phyloP scores from a whole-genome alignment of 1,140 invertebrate species.

The Bombyx mandarina region DNA sequence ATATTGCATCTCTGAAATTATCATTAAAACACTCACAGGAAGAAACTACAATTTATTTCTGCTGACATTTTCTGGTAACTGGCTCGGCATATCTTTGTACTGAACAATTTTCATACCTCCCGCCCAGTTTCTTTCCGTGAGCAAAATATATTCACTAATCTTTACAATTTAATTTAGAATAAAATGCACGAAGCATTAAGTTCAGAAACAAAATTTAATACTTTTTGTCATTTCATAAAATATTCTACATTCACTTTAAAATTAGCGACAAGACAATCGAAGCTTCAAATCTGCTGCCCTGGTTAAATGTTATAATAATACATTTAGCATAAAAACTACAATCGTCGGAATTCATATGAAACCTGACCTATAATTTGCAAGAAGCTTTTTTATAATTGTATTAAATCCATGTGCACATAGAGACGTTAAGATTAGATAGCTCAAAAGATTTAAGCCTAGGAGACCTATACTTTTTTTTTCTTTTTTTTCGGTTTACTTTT shows the following conservation, averaged over 20 bases:
- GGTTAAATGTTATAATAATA: constrained; percentile 23
- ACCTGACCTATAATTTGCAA: constrained; percentile 34
- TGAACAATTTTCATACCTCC: constrained; percentile 25
- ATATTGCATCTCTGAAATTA: constrained; percentile 48
- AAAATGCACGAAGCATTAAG: constrained; percentile 22
- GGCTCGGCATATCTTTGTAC: constrained; percentile 58
- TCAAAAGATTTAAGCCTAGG: constrained; percentile 63
- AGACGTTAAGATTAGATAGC: constrained; percentile 61
- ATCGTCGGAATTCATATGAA: constrained; percentile 38
- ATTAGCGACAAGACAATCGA: constrained; percentile 35
- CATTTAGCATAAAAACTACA: constrained; percentile 34
- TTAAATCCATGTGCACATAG: constrained; percentile 68
- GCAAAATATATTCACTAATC: constrained; percentile 6
- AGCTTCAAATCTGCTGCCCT: constrained; percentile 21
- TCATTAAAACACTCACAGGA: constrained; percentile 16
- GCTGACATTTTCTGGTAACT: constrained; percentile 43
- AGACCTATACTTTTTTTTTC: constrained; percentile 58
- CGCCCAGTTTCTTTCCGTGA: constrained; percentile 15
- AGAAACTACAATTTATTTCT: constrained; percentile 22
- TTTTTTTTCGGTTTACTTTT: constrained; percentile 56
- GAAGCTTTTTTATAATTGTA: constrained; percentile 44
- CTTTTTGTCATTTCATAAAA: constrained; percentile 65
- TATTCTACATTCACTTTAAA: constrained; percentile 41
- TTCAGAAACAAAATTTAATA: constrained; percentile 54
- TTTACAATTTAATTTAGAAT: constrained; percentile 19